Percentiles rank a stretch among this genome's conserved stretches.
Conservation (phyloP, 2,113 vertebrate genomes). For the Myotis brandtii region DNA sequence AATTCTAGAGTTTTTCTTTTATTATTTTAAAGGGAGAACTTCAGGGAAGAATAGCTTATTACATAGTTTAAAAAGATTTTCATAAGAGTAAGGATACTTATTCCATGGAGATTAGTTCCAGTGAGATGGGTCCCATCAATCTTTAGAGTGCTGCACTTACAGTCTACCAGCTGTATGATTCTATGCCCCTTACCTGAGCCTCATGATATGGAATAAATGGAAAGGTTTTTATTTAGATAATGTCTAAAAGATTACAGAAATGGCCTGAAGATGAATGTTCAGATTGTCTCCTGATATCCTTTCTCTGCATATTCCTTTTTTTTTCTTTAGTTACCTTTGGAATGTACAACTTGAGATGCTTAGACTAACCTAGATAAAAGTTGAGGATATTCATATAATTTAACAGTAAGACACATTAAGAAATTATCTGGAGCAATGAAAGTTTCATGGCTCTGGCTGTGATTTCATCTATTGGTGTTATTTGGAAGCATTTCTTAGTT, state of each 20-base stretch:
- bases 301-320: neutral
- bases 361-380: neutral
- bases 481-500: neutral
- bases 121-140: neutral
- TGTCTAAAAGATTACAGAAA: conserved; percentile 43
- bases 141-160: neutral
- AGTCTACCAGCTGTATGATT: neutral
- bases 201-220: conserved; percentile 12
- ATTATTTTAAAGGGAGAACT: neutral
- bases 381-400: neutral
- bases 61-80: neutral
- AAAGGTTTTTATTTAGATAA: neutral
- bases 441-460: neutral
- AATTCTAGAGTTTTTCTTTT: neutral
- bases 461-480: neutral
- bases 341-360: neutral
- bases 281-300: neutral
- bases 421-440: neutral
- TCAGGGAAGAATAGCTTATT: neutral
- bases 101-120: neutral
- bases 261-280: neutral
- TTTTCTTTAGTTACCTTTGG: neutral
- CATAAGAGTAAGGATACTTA: neutral
- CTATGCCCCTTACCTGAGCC: neutral
- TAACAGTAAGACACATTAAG: neutral